These are phyloP conservation scores for Micoletzkya japonica DNA, from an alignment of 2,888 invertebrate genomes.

Conservation along the genomic window DNA sequence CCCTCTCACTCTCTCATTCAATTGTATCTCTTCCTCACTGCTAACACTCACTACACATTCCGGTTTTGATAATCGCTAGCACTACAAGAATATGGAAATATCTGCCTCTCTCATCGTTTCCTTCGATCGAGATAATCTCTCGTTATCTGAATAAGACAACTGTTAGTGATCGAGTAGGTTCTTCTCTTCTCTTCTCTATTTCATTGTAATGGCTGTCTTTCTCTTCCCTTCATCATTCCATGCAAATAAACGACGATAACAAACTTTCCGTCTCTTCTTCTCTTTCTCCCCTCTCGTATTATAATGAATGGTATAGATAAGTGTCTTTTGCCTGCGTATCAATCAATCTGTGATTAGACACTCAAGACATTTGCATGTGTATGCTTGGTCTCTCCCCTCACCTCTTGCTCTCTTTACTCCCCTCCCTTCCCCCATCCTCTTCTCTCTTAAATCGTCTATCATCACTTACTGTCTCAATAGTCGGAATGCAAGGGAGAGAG, in stretches of 20 bases:
- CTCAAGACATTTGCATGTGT: background rate
- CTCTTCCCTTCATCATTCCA: conserved; percentile 6
- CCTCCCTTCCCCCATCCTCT: background rate
- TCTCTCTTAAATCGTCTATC: background rate
- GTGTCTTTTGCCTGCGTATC: background rate
- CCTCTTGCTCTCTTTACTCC: background rate
- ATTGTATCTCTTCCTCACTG: conserved; percentile 11
- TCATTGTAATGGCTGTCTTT: background rate
- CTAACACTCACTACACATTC: conserved; percentile 18
- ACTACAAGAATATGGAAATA: conserved; percentile 30
- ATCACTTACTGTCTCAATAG: background rate
- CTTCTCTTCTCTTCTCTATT: conserved; percentile 2
- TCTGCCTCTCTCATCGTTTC: background rate
- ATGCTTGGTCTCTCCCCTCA: background rate
- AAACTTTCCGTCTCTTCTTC: background rate
- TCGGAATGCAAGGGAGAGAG: no score
- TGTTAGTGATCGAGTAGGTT: no score
- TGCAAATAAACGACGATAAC: no score
- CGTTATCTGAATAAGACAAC: no score
- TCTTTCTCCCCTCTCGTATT: no score
- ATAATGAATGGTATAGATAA: no score
- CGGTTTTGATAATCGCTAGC: conserved; percentile 29
- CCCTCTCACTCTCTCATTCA: conserved; percentile 7
- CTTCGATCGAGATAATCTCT: background rate
- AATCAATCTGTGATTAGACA: background rate